Percentiles rank a stretch among this genome's conserved stretches.
Evolutionary conservation across 2,797 vertebrate species (phyloP).

Genomic region (Sebastes cheni): DNA sequence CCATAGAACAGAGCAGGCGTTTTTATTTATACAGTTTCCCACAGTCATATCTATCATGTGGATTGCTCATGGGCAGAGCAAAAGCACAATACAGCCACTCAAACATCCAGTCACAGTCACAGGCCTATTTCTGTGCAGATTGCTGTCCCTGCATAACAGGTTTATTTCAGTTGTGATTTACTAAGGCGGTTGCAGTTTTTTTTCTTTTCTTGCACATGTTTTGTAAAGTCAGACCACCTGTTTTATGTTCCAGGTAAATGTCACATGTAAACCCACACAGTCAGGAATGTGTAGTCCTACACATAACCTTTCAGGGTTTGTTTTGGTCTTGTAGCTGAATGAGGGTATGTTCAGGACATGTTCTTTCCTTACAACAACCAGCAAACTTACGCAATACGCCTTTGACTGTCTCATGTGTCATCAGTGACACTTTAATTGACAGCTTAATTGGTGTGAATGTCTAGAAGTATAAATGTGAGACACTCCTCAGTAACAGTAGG

Average conservation of each 20-base stretch:
- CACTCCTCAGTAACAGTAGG: background rate
- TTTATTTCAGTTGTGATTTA: background rate
- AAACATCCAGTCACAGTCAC: background rate
- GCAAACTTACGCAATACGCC: background rate
- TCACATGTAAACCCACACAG: slow-evolving; percentile 11
- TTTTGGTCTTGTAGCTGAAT: slow-evolving; percentile 22
- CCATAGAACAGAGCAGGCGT: background rate
- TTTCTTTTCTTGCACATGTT: background rate
- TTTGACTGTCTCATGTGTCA: background rate
- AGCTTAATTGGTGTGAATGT: background rate
- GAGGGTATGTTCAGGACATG: background rate
- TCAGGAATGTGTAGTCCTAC: slow-evolving; percentile 9
- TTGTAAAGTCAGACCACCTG: background rate
- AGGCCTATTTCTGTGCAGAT: background rate
- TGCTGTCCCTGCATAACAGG: background rate
- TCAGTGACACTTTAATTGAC: background rate
- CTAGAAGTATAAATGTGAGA: background rate
- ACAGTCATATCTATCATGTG: background rate
- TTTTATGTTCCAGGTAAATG: slow-evolving; percentile 12
- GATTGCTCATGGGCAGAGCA: background rate
- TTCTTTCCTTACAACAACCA: background rate
- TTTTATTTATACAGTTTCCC: background rate
- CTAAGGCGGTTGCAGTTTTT: background rate
- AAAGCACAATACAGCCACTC: background rate
- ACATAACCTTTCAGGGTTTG: slow-evolving; percentile 39